These are phyloP conservation scores for Drosophila meridionalis DNA, from an alignment of 2,888 invertebrate species.

Conservation along the genomic window DNA sequence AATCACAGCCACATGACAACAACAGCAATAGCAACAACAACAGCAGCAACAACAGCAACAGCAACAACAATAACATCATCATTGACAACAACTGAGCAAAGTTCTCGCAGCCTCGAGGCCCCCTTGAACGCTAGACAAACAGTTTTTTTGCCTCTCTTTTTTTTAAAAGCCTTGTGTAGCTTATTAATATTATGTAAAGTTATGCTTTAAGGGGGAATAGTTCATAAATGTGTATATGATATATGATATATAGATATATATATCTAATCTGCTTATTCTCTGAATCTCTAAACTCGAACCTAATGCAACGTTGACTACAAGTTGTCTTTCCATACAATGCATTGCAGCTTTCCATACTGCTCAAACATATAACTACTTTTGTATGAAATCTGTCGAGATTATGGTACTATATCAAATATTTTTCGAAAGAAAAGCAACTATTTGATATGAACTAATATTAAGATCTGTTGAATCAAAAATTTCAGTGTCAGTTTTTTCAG, in stretches of 20 bases:
- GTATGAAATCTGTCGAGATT: not conserved
- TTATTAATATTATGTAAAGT: not conserved
- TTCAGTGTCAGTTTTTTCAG: not conserved
- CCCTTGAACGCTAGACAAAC: conserved; percentile 1
- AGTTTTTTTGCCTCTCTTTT: not conserved
- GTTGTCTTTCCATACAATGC: not conserved
- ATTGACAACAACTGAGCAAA: conserved; percentile 14
- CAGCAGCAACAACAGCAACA: conserved; percentile 16
- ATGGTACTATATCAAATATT: not conserved
- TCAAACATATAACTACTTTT: not conserved
- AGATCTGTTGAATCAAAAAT: not conserved
- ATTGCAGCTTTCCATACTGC: not conserved
- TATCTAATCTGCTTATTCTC: not conserved
- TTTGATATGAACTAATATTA: not conserved
- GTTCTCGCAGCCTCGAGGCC: conserved; percentile 45
- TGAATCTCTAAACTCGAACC: not conserved
- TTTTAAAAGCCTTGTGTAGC: conserved; percentile 2
- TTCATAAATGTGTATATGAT: not conserved
- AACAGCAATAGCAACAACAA: conserved; percentile 27
- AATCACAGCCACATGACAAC: conserved; percentile 55
- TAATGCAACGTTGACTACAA: not conserved
- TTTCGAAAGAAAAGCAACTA: not conserved
- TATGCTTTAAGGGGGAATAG: not conserved
- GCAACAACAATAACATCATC: conserved; percentile 9
- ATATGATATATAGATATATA: not conserved